Base-by-base conservation (phyloP, 2,888 invertebrate species). In the Cheilosia pagana region DNA sequence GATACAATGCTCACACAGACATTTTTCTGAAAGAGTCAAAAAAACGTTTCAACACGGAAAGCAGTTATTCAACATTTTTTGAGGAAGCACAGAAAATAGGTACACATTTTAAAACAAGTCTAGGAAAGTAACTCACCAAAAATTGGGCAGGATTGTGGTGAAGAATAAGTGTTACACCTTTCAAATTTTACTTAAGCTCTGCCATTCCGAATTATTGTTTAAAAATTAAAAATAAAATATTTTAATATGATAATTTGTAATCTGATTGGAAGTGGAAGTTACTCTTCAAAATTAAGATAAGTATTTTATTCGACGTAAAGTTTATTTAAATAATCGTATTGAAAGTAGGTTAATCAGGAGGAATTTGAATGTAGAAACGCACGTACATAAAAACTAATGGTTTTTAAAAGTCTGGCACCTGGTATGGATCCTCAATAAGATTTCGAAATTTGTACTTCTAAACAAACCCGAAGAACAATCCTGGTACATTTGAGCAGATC, bases 71-170 rank as follows among this genome's bases (percentile, higher is more conserved):
- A 45, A n/a, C 25, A 25, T 48, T 41, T 19, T 31, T 16, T 50
- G 16, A 41, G 21, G n/a, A 68, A 74, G 63, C 55, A 65, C 48
- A 65, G 70, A 57, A 50, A 57, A 35, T 45, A 57, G 35, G 35
- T n/a, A 63, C 50, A 50, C 48, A 31, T 48, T 71, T 53, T 31
- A 60, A 45, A 45, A 21, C 16, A 65, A 19, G 31, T 55, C 55
- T 50, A 75, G 45, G 65, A 75, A 21, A 57, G 19, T 50, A 75
- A 75, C 75, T 75, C 75, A 75, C 75, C 75, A 55, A 74, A 65
- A 62, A 48, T 23, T 48, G 55, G 45, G 19, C 67, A 67, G 60
- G 63, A 25, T 41, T 67, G 62, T 10, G 41, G 23, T 76, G 39
- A 31, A 62, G 60, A 31, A 48, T 28, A 43, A 52, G 45, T 31